Base-by-base conservation (phyloP, 2,888 invertebrate genomes). In the Dolichopus griseipennis region DNA sequence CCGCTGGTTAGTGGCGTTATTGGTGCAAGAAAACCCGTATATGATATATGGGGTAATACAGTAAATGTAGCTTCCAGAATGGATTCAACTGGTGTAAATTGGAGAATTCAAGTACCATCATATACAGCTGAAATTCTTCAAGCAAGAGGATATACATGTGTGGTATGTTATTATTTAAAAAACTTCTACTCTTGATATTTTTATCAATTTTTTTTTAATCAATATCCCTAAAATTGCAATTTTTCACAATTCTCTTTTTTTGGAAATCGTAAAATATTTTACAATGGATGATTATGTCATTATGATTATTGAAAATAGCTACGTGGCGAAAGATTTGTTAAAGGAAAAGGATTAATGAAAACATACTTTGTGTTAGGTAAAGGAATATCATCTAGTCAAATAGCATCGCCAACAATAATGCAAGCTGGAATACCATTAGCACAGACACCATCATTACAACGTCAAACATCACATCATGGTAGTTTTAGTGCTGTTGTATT, bases 31-130 rank as follows among this genome's bases (percentile, higher is more conserved):
- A 96, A 97, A 78, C 97, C 97, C 0, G 95, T 96, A 71, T 97
- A 94, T 81, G 97, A 97, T 79, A 94, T 97, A 73, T 97, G 97
- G 96, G 96, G 97, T 0, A 94, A 97, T 81, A 97, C 96, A 0
- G 96, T 97, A 1, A 97, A 97, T 81, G 93, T 96, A 74, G 95
- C 97, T 3, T 93, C 95, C n/a, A 85, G 97, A 61, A 97, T 97
- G 97, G 97, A 97, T 81, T 92, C 92, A 52, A 95, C 94, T 0
- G 97, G 97, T 1, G 86, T 88, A 62, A 89, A 91, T 83, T 93
- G 92, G 75, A 87, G 89, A 70, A 93, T 97, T 73, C 97, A 97
- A 84, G 95, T 96, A 70, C 92, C 94, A 20, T 87, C 87, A 74
- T 88, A 89, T 69, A 91, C 92, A 18, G 92, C 92, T n/a, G 87